Base-by-base conservation (phyloP, 64 coral and sea anemone genomes). In the Catalaphyllia jardinei region DNA sequence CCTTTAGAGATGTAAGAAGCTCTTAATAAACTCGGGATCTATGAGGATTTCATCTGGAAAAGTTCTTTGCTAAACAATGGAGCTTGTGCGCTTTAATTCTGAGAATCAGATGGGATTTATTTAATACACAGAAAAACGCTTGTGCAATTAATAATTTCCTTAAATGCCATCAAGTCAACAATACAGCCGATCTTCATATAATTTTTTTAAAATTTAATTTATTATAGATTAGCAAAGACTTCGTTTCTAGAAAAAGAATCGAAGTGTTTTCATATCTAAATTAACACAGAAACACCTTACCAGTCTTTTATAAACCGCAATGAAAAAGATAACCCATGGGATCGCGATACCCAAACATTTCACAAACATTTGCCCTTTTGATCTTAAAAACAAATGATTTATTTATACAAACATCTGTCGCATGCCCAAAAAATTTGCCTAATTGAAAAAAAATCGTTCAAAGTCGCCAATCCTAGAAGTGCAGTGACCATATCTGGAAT, bases 281-380 rank as follows among this genome's bases (percentile, higher is more conserved):
- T 22, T 24, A 69, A n/a, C 22, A 10, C 65, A 25, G 25, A 25
- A 69, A 69, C 22, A 7, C 22, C 10, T 69, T 69, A 69, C 22
- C 22, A 69, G 22, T 69, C 22, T 69, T 69, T 69, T 20, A 49
- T 6, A 77, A 77, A 49, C 35, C 33, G 49, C 20, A 15, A 29
- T 79, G 0, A 28, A 28, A n/a, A 55, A 59, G 22, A 0, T 62
- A 55, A 71, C 4, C 31, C 60, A 67, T 19, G 65, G 65, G 71
- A 85, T 69, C 38, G 15, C 42, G 33, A 72, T 85, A 29, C 27
- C n/a, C n/a, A 35, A 69, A 71, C 24, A 25, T 85, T 20, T 50
- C 17, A 16, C 14, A 35, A 69, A 85, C 24, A 25, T 85, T 20
- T 50, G 81, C 22, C 63, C 67, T 85, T 71, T 85, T 52, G 50